Percentiles rank a stretch among this genome's conserved stretches.
These are phyloP conservation scores for Podotricha telesiphe DNA, from an alignment of 2,888 invertebrate genomes.

Conservation along the genomic window DNA sequence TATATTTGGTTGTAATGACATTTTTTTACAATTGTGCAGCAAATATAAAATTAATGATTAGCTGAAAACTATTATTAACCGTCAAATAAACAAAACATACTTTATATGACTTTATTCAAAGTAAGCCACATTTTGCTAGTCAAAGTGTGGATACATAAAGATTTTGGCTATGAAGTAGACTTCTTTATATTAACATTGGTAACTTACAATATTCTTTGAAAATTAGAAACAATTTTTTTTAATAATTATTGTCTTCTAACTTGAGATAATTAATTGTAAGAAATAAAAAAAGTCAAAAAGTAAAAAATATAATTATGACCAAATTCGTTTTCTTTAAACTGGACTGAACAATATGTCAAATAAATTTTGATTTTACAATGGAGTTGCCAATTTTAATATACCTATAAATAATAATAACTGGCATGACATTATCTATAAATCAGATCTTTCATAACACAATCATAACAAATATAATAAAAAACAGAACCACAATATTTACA, in stretches of 20 bases:
- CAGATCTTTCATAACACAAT: slow-evolving; percentile 56
- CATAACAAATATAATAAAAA: slow-evolving; percentile 51
- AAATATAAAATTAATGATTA: not conserved
- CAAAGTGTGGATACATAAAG: slow-evolving; percentile 59
- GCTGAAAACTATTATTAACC: not conserved
- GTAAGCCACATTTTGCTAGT: slow-evolving; percentile 59
- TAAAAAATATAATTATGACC: not conserved
- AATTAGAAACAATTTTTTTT: not conserved
- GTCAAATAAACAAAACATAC: not conserved
- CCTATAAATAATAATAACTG: not conserved
- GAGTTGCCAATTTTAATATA: slow-evolving; percentile 12
- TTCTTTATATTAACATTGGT: slow-evolving; percentile 6
- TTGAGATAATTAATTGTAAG: not conserved
- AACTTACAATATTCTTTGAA: not conserved
- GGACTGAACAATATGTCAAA: not conserved
- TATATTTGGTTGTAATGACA: not conserved
- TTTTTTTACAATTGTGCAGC: slow-evolving; percentile 14
- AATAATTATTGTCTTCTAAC: not conserved
- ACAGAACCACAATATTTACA: slow-evolving; percentile 42
- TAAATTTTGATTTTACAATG: not conserved
- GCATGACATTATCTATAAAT: not conserved
- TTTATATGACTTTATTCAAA: not conserved
- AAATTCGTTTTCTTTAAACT: not conserved
- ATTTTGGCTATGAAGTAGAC: slow-evolving; percentile 5
- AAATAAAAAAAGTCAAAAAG: not conserved